Base-by-base conservation (phyloP, 2,888 invertebrate genomes). In the Anarsia innoxiella region DNA sequence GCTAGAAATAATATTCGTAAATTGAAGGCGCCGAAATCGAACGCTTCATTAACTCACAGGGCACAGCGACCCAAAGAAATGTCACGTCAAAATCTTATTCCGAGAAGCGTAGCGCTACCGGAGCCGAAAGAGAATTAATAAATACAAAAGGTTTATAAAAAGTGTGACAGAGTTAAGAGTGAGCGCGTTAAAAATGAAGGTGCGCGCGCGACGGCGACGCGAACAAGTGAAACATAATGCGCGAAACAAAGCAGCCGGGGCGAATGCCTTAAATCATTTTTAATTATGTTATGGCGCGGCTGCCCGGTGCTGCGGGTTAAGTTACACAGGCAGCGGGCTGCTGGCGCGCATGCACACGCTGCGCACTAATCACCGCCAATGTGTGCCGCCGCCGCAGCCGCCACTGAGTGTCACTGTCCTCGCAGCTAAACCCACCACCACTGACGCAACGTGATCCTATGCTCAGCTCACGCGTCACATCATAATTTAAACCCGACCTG, bases 221-320 rank as follows among this genome's bases (percentile, higher is more conserved):
- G 77, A 80, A 83, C 84, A 83, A 78, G 82, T 82, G 83, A 83
- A 84, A 84, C 77, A 84, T 80, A 80, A 84, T 74, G 84, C 84
- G 84, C 80, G 83, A 84, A 84, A 84, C 82, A 84, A 84, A 83
- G 83, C 84, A 83, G 84, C 79, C 84, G 83, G 75, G 77, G 82
- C 84, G 82, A 82, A 83, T 80, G 82, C 80, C 70, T 80, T 84
- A 84, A 84, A 84, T 84, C 84, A 84, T 83, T 84, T 84, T 84
- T 84, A 84, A 84, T 84, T 84, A 84, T 84, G 84, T 84, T 84
- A 84, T 84, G 84, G 84, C 80, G 80, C 66, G 67, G 59, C 57
- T 53, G 58, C 44, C 54, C 52, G 53, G 53, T 52, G 54, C 56
- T 54, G 63, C 59, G 72, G 66, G 59, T 77, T 63, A 64, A 68